A percentile compares a stretch with the other conserved stretches of the same genome.
phyloP scores from a whole-genome alignment of 2,888 invertebrate species.

The Leptinotarsa peninsularis region DNA sequence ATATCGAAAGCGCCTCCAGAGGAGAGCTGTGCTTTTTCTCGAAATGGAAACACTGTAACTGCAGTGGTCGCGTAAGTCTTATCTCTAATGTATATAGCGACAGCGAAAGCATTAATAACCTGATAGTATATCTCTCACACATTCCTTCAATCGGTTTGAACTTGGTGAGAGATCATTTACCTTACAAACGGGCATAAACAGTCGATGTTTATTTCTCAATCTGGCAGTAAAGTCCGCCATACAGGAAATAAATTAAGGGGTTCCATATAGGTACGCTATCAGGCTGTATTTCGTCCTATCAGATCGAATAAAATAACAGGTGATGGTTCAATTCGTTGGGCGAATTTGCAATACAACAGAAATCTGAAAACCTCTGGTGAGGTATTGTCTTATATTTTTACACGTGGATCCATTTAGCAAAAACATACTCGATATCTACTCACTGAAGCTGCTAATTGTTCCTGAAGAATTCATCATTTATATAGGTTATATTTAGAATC shows the following conservation, averaged over 20 bases:
- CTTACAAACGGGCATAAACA: constrained; percentile 32
- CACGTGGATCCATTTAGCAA: no score
- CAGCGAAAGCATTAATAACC: constrained; percentile 50
- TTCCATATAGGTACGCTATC: constrained; percentile 21
- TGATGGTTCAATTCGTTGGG: constrained; percentile 15
- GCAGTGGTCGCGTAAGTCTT: constrained; percentile 50
- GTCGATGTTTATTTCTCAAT: constrained; percentile 40
- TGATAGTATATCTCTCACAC: constrained; percentile 41
- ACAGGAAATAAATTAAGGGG: constrained; percentile 33
- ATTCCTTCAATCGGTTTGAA: constrained; percentile 36
- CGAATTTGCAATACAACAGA: background rate
- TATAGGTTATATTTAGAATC: no score
- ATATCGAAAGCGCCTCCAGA: constrained; percentile 1
- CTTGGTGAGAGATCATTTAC: constrained; percentile 33
- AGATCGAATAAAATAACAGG: constrained; percentile 30
- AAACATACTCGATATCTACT: no score
- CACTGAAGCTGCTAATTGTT: no score
- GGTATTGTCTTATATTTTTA: no score
- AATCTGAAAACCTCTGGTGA: no score
- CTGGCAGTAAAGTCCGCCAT: constrained; percentile 35
- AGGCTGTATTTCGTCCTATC: constrained; percentile 27
- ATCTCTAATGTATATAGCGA: constrained; percentile 51
- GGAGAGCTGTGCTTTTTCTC: constrained; percentile 26
- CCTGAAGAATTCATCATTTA: no score
- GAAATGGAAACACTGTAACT: constrained; percentile 8